Base-by-base conservation (phyloP, 2,888 invertebrate genomes). In the Diarsia dahlii region DNA sequence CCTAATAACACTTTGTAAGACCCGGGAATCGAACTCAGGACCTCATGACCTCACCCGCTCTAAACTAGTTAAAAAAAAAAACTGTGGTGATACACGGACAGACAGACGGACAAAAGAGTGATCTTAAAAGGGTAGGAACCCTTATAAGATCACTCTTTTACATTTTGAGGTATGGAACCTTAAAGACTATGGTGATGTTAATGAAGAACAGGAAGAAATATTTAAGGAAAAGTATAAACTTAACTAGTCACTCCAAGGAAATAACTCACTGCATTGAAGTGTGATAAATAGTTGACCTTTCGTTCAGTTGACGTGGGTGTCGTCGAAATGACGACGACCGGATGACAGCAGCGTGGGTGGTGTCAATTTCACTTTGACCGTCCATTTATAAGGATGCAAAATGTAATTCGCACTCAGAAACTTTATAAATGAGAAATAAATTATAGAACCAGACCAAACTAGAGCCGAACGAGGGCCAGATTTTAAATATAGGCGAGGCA, bases 261-360 rank as follows among this genome's bases (percentile, higher is more conserved):
- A 62, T 52, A 74, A 52, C 13, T 62, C 5, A 15, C 13, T 45
- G 50, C 23, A 62, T 74, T 34, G 50, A n/a, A 20, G 18, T 23
- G 8, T 50, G 20, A 58, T 0, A 45, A 75, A 76, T 48, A 45
- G 15, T 66, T 46, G 8, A 66, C 76, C 45, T 56, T 64, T 54
- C 13, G 4, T 20, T 13, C 3, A 45, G 56, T 56, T 23, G 23
- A 56, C 34, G 66, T 66, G 18, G 66, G 45, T 58, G 66, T 77
- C 10, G 13, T 50, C 0, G 13, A 67, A 50, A 45, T 58, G 15
- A 39, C 12, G 8, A 0, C 12, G 20, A 39, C 39, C 39, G 4
- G 18, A 3, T 6, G 15, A n/a, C 15, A 52, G 28, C 2, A 0
- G 45, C 58, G 58, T 60, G 28, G 58, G 50, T 28, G 10, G 20